These are phyloP conservation scores for Himalopsyche japonica DNA, from an alignment of 2,888 invertebrate genomes.

Conservation along the genomic window DNA sequence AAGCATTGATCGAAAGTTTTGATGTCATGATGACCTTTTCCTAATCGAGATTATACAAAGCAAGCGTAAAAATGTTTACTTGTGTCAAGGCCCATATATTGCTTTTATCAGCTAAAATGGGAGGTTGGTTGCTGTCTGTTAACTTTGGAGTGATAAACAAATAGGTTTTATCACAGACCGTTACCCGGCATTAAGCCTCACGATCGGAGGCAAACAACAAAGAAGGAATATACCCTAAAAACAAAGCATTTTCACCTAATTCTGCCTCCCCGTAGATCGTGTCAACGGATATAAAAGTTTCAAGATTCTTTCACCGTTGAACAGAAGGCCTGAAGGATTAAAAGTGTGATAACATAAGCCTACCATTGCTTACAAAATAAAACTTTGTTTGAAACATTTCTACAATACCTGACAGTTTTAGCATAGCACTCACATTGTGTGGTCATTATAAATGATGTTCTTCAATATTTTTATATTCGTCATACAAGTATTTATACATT, in stretches of 20 bases:
- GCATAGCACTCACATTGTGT: neutral
- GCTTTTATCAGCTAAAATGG: neutral
- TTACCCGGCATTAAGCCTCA: neutral
- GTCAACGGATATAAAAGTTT: conserved; percentile 7
- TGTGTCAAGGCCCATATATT: neutral
- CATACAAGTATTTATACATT: neutral
- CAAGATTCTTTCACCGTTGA: conserved; percentile 1
- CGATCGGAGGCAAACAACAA: conserved; percentile 2
- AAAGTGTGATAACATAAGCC: conserved; percentile 1
- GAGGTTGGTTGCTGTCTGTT: neutral
- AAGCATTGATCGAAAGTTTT: neutral
- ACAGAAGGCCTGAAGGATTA: neutral
- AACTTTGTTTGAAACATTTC: neutral
- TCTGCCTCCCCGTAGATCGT: neutral
- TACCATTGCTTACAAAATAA: neutral
- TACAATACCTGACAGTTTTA: neutral
- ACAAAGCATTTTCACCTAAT: conserved; percentile 4
- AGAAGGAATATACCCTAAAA: neutral
- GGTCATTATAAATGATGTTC: neutral
- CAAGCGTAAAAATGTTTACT: neutral
- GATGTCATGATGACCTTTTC: neutral
- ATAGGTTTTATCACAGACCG: conserved; percentile 4
- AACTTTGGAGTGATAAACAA: conserved; percentile 9
- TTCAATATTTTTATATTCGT: neutral
- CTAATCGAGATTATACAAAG: neutral